phyloP scores from a whole-genome alignment of 2,797 vertebrate genomes.

The Eospalax fontanierii region DNA sequence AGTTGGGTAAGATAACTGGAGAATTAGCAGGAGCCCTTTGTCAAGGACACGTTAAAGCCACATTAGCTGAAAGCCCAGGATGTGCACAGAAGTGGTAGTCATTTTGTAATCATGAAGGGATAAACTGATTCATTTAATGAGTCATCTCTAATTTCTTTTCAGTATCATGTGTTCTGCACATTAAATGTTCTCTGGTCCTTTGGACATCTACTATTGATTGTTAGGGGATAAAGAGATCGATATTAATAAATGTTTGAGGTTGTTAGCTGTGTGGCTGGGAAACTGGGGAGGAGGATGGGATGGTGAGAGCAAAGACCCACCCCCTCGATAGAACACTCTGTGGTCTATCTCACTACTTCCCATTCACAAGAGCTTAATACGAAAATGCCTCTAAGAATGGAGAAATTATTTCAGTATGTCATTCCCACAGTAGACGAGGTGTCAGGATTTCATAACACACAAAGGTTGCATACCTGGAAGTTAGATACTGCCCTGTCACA shows the following conservation, averaged over 20 bases:
- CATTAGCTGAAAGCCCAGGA: conserved; percentile 49
- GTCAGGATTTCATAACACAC: conserved; percentile 64
- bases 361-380: conserved; percentile 55
- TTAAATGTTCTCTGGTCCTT: conserved; percentile 70
- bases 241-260: conserved; percentile 80
- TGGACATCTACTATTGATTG: conserved; percentile 73
- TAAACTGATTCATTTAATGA: conserved; percentile 62
- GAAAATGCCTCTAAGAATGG: conserved; percentile 64
- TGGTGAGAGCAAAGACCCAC: neutral
- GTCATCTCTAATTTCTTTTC: conserved; percentile 71
- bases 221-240: conserved; percentile 64
- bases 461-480: neutral
- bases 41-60: conserved; percentile 41
- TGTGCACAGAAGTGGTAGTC: neutral
- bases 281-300: neutral
- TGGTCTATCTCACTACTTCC: conserved; percentile 48
- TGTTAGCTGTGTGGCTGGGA: conserved; percentile 44
- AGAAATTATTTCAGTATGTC: conserved; percentile 52
- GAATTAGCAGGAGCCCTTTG: conserved; percentile 51
- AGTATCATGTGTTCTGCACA: conserved; percentile 64
- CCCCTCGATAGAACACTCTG: neutral
- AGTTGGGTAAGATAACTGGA: neutral
- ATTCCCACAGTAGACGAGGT: conserved; percentile 59
- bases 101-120: conserved; percentile 65
- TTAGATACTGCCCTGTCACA: conserved; percentile 61